Base-by-base conservation (phyloP, 2,113 vertebrate species). In the Bos javanicus region DNA sequence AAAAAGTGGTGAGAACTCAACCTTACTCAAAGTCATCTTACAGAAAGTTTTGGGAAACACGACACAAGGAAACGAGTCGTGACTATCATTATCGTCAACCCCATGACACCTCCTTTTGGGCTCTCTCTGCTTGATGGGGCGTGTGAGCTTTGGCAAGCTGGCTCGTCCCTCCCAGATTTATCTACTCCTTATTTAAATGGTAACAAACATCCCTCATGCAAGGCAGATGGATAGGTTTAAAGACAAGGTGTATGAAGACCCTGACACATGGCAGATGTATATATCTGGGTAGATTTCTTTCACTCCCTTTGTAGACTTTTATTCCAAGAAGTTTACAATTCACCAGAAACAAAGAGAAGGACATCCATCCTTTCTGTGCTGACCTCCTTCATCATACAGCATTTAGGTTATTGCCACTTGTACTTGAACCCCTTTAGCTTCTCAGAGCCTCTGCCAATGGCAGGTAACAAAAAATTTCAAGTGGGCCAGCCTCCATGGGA, bases 361-460 rank as follows among this genome's bases (percentile, higher is more conserved):
- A 10, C 6, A 13, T 2, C 7, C 17, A 50, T 17, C 25, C 16
- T 12, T 39, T 50, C 78, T 1, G 1, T 3, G 21, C 39, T 64
- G 2, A 7, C n/a, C 11, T 25, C 36, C 33, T 76, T 12, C 5
- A 16, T 54, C 67, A 16, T 3, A 28, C 9, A 30, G 13, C 28
- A 39, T 16, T 17, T n/a, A 16, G 9, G n/a, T 30, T 15, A n/a
- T 4, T 1, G 6, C 2, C 0, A 0, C 3, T 36, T 28, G 26
- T 7, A 21, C 25, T 33, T 12, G 5, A 60, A 26, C 4, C 10
- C 11, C 12, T 36, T 17, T 12, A 43, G 33, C 21, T 25, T 88
- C 33, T 50, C 48, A 36, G 46, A 57, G 64, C 3, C 8, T 71
- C 50, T 1, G 1, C 13, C 9, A 26, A 62, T 25, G 7, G 8